A percentile compares a stretch with the other conserved stretches of the same genome.
Conservation (phyloP, 2,888 invertebrate species). For the Eudasyphora cyanicolor region DNA sequence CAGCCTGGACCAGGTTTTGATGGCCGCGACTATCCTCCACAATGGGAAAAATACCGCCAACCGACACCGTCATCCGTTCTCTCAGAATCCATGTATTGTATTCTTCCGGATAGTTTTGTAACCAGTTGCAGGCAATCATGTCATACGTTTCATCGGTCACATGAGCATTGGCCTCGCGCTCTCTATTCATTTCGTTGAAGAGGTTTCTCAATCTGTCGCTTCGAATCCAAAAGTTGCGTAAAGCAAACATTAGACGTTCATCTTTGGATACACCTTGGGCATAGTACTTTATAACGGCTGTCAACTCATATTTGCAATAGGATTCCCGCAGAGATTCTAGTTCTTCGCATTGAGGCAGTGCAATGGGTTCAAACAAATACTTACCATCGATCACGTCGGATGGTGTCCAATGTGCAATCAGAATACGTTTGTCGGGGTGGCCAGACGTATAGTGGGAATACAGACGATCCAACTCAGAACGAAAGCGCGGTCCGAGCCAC, state of each 20-base stretch:
- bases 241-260: constrained; percentile 68
- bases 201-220: constrained; percentile 57
- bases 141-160: constrained; percentile 67
- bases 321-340: constrained; percentile 68
- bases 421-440: constrained; percentile 76
- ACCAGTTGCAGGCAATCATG: constrained; percentile 85
- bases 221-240: constrained; percentile 69
- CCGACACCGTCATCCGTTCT: constrained; percentile 66
- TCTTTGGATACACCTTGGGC: constrained; percentile 82
- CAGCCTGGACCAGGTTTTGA: constrained; percentile 82
- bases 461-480: constrained; percentile 78
- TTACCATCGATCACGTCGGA: constrained; percentile 82
- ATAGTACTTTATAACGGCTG: constrained; percentile 85
- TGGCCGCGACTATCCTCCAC: constrained; percentile 82
- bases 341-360: constrained; percentile 84
- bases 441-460: constrained; percentile 67
- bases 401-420: constrained; percentile 86
- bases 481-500: constrained; percentile 85
- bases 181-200: constrained; percentile 30
- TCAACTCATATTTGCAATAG: constrained; percentile 86
- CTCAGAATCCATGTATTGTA: constrained; percentile 81
- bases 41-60: constrained; percentile 83
- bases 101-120: constrained; percentile 80
- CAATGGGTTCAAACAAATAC: constrained; percentile 81
- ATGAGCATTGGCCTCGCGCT: no score